Evolutionary conservation across 2,113 vertebrate genomes (phyloP).

Genomic region (Hoplias malabaricus): DNA sequence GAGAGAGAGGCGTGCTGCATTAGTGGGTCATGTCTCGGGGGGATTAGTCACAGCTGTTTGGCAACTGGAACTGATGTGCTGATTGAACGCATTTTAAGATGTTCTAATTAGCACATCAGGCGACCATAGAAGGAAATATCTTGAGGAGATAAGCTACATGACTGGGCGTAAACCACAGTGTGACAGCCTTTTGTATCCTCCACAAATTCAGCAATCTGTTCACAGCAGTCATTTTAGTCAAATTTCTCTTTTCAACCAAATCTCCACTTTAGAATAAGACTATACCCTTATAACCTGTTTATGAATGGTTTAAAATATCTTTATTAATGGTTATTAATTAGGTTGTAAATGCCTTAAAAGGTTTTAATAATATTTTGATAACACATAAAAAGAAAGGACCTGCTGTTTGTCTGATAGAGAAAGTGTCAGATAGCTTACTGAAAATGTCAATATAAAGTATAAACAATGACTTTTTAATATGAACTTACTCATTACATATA

Average conservation of each 20-base stretch:
- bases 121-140: conserved; percentile 21
- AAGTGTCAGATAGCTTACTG: no score
- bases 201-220: background rate
- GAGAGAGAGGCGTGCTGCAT: conserved; percentile 12
- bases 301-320: no score
- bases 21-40: conserved; percentile 29
- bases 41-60: conserved; percentile 28
- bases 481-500: no score
- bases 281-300: no score
- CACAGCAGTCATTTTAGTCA: background rate
- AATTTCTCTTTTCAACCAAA: background rate
- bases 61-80: background rate
- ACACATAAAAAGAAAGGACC: no score
- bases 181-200: conserved; percentile 7
- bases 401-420: no score
- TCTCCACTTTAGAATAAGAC: background rate
- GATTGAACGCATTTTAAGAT: conserved; percentile 8
- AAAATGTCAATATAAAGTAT: no score
- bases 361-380: no score
- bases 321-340: no score
- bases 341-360: no score
- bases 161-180: conserved; percentile 7
- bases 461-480: no score
- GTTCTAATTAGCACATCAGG: conserved; percentile 48
- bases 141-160: conserved; percentile 20